These are phyloP conservation scores for Parascotia fuliginaria DNA, from an alignment of 2,888 invertebrate genomes.

Conservation along the genomic window DNA sequence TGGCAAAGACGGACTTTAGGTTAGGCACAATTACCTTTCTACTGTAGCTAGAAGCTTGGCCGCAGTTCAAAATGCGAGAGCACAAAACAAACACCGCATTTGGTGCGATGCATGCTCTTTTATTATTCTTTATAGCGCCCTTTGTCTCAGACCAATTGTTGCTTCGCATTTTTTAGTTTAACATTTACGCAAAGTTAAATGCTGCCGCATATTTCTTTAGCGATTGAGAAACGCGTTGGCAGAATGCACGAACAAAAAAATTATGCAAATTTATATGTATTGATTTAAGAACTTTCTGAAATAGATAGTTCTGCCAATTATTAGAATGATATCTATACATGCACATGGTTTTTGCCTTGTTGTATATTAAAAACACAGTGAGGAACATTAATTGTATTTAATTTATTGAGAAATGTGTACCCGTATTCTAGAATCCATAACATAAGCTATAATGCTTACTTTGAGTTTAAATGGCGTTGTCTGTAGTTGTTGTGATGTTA, in stretches of 20 bases:
- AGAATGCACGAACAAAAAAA: neutral
- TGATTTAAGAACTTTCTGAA: too few species aligned
- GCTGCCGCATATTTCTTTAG: conserved; percentile 32
- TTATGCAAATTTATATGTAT: neutral
- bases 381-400: too few species aligned
- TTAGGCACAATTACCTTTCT: conserved; percentile 60
- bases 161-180: conserved; percentile 51
- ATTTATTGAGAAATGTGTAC: too few species aligned
- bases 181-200: conserved; percentile 24
- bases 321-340: too few species aligned
- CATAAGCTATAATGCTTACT: too few species aligned
- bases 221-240: conserved; percentile 2
- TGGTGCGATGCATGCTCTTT: conserved; percentile 51
- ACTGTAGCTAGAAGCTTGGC: conserved; percentile 56
- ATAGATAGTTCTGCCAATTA: too few species aligned
- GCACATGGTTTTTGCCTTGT: too few species aligned
- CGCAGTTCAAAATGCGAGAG: conserved; percentile 63
- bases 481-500: too few species aligned
- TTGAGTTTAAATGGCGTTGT: too few species aligned
- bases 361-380: too few species aligned
- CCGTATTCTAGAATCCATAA: too few species aligned
- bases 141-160: conserved; percentile 68
- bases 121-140: conserved; percentile 55
- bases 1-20: conserved; percentile 41
- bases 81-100: conserved; percentile 57